A percentile compares a stretch with the other conserved stretches of the same genome.
Evolutionary conservation across 2,797 vertebrate genomes (phyloP).

Genomic region (Labeo calbasu): DNA sequence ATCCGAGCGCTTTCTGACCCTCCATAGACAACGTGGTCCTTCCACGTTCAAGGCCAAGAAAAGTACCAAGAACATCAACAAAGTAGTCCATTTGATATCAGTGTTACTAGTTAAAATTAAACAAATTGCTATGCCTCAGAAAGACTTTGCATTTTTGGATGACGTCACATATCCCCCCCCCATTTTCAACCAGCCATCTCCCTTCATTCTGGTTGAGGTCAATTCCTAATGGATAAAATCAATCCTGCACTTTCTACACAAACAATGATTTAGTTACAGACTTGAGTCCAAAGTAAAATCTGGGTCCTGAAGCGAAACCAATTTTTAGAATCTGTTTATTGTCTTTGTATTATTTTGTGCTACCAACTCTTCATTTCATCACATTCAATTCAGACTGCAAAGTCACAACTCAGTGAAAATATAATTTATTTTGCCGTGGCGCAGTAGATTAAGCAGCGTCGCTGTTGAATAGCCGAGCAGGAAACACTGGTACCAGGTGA

Average conservation of each 20-base stretch:
- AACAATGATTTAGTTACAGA: background rate
- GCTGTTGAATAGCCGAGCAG: background rate
- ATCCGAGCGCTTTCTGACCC: no score
- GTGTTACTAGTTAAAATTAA: background rate
- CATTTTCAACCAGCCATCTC: background rate
- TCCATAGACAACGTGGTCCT: no score
- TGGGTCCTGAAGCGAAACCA: slow-evolving; percentile 13
- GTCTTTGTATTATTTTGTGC: background rate
- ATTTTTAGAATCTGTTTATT: background rate
- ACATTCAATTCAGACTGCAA: slow-evolving; percentile 13
- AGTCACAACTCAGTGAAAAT: background rate
- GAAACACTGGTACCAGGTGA: background rate
- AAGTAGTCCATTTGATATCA: no score
- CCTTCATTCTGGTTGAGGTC: background rate
- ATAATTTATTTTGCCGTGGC: background rate
- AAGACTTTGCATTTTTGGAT: background rate
- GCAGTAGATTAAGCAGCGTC: background rate
- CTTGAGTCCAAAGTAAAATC: slow-evolving; percentile 2
- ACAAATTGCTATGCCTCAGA: background rate
- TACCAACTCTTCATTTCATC: background rate
- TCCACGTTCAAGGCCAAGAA: no score
- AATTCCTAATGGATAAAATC: background rate
- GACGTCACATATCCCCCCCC: no score
- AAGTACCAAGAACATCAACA: no score
- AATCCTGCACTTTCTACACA: background rate